Base-by-base conservation (phyloP, 2,797 vertebrate genomes). In the Lacerta bilineata region DNA sequence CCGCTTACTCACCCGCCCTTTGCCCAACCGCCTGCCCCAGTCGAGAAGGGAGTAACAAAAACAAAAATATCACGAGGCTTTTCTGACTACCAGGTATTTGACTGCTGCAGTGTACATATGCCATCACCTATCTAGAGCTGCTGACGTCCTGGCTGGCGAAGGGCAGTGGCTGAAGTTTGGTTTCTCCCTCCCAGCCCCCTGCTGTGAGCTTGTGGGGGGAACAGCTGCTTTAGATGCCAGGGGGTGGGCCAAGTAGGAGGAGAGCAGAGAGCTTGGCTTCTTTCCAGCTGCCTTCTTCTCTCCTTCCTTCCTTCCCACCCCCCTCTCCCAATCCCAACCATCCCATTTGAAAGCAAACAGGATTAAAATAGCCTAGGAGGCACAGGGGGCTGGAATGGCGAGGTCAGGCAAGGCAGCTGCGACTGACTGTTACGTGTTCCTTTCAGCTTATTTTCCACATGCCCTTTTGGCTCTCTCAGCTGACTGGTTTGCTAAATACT, bases 311-410 rank as follows among this genome's bases (percentile, higher is more conserved):
- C 50, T 55, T 55, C 50, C 50, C 50, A 55, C 50, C 50, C 50
- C 50, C 55, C 84, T 88, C 75, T 68, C 41, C 85, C 36, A 81
- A 94, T 69, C 46, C 82, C 86, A 88, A 92, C 39, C 0, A 80
- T 74, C 36, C 89, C 4, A 87, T 79, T 18, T 87, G 90, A 84
- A 92, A 93, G 92, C 84, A 94, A 91, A 74, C 84, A 84, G 90
- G 93, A 95, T 95, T 93, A 95, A 95, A 95, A 95, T 95, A 95
- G 93, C 86, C 85, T 10, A 0, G 80, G 83, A 93, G 91, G 90
- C 88, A 69, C 64, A 72, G 64, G 20, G 90, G 46, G 41, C 41
- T 72, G 86, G n/a, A 83, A 75, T 43, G 39, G 84, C 78, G 75
- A 83, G 78, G 83, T 78, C 8, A 86, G 82, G 84, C 86, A 43